Percentiles rank a stretch among this genome's conserved stretches.
phyloP scores from a whole-genome alignment of 2,797 vertebrate genomes.

The Pteropus rufus region DNA sequence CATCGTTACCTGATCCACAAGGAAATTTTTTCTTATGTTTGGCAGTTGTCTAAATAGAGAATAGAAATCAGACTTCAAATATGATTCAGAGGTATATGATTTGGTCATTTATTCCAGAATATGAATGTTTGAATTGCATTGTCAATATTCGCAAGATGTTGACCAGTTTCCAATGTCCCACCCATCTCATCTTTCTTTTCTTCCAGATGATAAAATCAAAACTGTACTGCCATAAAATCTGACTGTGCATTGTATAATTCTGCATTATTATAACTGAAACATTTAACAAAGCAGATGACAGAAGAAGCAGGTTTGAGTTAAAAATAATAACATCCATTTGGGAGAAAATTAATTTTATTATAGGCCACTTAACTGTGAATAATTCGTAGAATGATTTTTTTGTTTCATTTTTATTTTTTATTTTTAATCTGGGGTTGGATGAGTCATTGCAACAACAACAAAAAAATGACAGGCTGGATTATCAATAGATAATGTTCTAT shows the following conservation, averaged over 20 bases:
- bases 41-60: background rate
- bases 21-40: background rate
- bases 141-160: background rate
- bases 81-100: background rate
- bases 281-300: background rate
- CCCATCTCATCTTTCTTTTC: background rate
- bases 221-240: background rate
- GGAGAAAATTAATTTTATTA: background rate
- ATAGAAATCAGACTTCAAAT: background rate
- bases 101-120: background rate
- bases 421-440: background rate
- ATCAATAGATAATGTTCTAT: background rate
- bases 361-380: background rate
- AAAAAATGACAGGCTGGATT: background rate
- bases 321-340: background rate
- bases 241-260: background rate
- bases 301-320: background rate
- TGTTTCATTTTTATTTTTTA: background rate
- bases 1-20: background rate
- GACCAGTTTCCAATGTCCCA: background rate
- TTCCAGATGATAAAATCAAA: background rate
- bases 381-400: background rate
- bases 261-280: background rate
- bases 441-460: background rate
- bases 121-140: background rate